Evolutionary conservation across 2,797 vertebrate species (phyloP).

Genomic region (Sylvia borin): DNA sequence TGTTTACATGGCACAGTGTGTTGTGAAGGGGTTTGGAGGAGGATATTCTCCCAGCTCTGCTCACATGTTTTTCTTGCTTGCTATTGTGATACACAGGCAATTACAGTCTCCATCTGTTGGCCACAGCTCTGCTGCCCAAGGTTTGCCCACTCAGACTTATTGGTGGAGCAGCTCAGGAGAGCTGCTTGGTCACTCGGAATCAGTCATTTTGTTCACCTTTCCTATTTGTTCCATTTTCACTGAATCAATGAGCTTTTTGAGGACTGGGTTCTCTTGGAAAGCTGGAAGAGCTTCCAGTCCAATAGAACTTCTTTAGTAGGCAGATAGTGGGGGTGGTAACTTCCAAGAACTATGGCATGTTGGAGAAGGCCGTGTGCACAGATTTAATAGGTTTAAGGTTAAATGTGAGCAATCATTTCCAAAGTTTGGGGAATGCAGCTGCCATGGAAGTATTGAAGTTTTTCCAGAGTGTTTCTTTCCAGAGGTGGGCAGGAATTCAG

Average conservation of each 20-base stretch:
- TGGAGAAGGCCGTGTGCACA: neutral
- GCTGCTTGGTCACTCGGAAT: neutral
- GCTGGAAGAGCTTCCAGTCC: neutral
- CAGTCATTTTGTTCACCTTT: neutral
- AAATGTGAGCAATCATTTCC: neutral
- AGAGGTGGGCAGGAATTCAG: neutral
- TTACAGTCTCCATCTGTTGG: neutral
- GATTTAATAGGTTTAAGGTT: neutral
- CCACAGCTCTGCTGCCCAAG: neutral
- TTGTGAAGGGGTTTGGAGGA: neutral
- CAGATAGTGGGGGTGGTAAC: neutral
- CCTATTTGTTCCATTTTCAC: neutral
- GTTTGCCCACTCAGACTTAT: neutral
- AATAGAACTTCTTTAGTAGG: neutral
- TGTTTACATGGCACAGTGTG: neutral
- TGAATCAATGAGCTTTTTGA: neutral
- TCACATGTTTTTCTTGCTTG: neutral
- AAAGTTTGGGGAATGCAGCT: neutral
- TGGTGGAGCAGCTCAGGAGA: neutral
- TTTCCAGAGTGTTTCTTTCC: neutral
- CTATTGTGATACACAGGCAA: neutral
- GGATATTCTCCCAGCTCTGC: neutral
- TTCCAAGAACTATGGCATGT: neutral
- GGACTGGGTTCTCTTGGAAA: neutral
- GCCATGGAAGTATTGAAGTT: neutral